Evolutionary conservation across 2,797 vertebrate genomes (phyloP), one percentile per base, ranked within the genome.

Genomic region (Typhlichthys subterraneus): DNA sequence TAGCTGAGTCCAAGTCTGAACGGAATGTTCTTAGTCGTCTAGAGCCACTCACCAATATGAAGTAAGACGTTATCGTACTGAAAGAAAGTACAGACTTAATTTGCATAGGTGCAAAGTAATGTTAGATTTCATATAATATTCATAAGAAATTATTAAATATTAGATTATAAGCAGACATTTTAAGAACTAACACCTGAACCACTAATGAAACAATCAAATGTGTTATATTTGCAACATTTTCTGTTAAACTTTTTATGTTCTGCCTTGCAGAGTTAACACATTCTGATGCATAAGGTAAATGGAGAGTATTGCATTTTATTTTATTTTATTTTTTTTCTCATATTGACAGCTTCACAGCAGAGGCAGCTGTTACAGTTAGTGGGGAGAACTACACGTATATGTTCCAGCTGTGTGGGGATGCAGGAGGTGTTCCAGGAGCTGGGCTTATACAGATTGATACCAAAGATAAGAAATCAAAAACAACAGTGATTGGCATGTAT

Each of bases 351-450:
- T 89, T 92, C 58, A 80, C 86, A 45, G 61, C 1, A 1, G 1
- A 12, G 0, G 0, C 0, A 14, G n/a, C n/a, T n/a, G n/a, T n/a
- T n/a, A 45, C 1, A 0, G 53, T 3, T 8, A 51, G 0, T 2
- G 0, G 51, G 0, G 93, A 93, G 0, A 77, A n/a, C 12, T 98
- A 97, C 67, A 15, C 72, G 0, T 99, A 99, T 68, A 58, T 80
- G 0, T 95, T 99, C 82, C 89, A 91, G 69, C 78, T 99, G 58
- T 99, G 97, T 88, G 94, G 94, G 9, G 93, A 96, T 64, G 95
- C 92, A 45, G 68, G 73, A 5, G 92, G 85, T 19, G 19, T 50
- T 0, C 62, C 68, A 0, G 85, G 88, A 45, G 95, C 93, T 7
- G 96, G 95, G 15, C 55, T 97, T 58, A 82, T 98, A 61, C 97